Base-by-base conservation (phyloP, 2,797 vertebrate species). In the Ciconia nigra region DNA sequence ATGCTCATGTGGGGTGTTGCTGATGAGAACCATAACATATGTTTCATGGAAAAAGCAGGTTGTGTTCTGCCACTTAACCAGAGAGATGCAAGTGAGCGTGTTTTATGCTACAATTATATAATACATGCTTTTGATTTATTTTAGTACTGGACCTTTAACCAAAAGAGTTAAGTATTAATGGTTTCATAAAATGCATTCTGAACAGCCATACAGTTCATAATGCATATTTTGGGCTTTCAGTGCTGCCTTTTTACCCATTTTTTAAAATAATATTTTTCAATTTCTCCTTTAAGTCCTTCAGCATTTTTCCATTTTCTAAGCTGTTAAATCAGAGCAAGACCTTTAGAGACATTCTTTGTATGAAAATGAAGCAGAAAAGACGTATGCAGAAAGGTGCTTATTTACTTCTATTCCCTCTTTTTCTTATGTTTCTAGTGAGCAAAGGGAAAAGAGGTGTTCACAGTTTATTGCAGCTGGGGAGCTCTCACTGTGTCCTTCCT, bases 1-100 rank as follows among this genome's bases (percentile, higher is more conserved):
- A 67, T 92, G 77, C 26, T 94, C 73, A 49, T 93, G 90, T 63
- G 26, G 77, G 52, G 58, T 93, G 93, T 71, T 65, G 57, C 76
- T 86, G 85, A 76, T 90, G 87, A 93, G 83, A 95, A 81, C n/a
- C 22, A 7, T 77, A 95, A 66, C 89, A 90, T 95, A 96, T 81
- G 85, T 41, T 95, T 76, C 78, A 65, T 73, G 35, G 55, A 74
- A 83, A 72, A 92, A 93, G 22, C 66, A 89, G 71, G 69, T 73
- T 93, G 81, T 65, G 42, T 94, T 93, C 93, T 91, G 74, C 49
- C 74, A 65, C 90, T 94, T 94, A 65, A 87, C 57, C 37, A 74
- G 70, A 90, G 59, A 93, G 15, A 72, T 47, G 18, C 18, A 95
- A 95, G 63, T 72, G 69, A 83, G 7, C 11, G 55, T 46, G 5